Base-by-base conservation (phyloP, 2,888 invertebrate species). In the Salpingus planirostris region DNA sequence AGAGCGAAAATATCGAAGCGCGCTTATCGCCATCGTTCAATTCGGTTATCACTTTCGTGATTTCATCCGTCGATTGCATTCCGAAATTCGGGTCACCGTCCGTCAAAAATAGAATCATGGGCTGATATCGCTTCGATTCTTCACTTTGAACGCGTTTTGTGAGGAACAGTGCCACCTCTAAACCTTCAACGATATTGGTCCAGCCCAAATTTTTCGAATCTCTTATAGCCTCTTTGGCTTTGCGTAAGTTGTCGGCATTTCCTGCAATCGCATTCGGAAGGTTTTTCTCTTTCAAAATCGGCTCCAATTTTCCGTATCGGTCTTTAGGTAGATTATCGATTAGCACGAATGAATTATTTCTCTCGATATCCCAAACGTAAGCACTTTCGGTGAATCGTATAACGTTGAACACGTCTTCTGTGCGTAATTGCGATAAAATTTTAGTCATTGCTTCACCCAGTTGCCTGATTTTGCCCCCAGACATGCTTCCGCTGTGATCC, bases 401-500 rank as follows among this genome's bases (percentile, higher is more conserved):
- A 31, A 83, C 72, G 48, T 73, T 78, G 63, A 83, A 81, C 44
- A 69, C 71, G 57, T 83, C 83, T 2, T 72, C 70, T 1, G 60
- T 43, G 30, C 74, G 68, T 14, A 84, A 65, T 45, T 79, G 74
- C 6, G 63, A 60, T n/a, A 84, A 65, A 39, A 83, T 82, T 26
- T 71, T 70, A 38, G 66, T 60, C 79, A 83, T 80, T 13, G 83
- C 80, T 33, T 73, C 70, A 31, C 73, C 71, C 10, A 80, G 62
- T 60, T 83, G 80, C 12, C 65, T 59, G 23, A 83, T 71, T 63
- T 80, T 80, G 30, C 67, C 66, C 12, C 76, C 82, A 45, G 66
- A 65, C 84, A 85, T 85, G 28, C 82, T 82, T 4, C 82, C 81
- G 15, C 81, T 81, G 0, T 78, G 75, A 55, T 85, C 85, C 50